These are phyloP conservation scores for Drosophila melanica DNA, from an alignment of 1,140 invertebrate genomes.

Conservation along the genomic window DNA sequence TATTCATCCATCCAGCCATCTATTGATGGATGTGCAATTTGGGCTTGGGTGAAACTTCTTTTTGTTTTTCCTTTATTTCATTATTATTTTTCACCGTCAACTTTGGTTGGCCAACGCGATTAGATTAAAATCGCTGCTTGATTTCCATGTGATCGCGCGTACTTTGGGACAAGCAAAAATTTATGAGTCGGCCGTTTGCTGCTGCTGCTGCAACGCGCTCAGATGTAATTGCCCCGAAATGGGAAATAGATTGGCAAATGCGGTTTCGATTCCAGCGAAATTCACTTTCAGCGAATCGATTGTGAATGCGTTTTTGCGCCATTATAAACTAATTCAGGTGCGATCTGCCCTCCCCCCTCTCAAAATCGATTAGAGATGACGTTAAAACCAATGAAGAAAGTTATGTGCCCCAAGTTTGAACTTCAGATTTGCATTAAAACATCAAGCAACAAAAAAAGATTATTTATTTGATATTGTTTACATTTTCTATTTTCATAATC, in stretches of 20 bases:
- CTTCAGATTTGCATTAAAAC: too few species aligned
- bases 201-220: not conserved
- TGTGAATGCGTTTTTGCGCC: not conserved
- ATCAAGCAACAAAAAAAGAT: too few species aligned
- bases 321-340: too few species aligned
- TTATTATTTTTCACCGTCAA: not conserved
- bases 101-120: conserved; percentile 4
- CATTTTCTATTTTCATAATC: too few species aligned
- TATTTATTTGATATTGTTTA: too few species aligned
- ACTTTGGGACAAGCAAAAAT: not conserved
- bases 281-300: not conserved
- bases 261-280: conserved; percentile 11
- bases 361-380: not conserved
- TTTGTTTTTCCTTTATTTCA: not conserved
- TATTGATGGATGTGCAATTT: conserved; percentile 27
- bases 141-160: not conserved
- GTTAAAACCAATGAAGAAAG: not conserved
- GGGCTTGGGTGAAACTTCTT: conserved; percentile 1
- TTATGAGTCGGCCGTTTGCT: not conserved
- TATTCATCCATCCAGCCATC: not conserved
- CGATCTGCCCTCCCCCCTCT: too few species aligned
- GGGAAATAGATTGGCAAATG: not conserved
- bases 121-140: conserved; percentile 16
- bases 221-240: conserved; percentile 5
- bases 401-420: too few species aligned